Evolutionary conservation across 1,140 invertebrate species (phyloP).

Genomic region (Tetragnatha versicolor): DNA sequence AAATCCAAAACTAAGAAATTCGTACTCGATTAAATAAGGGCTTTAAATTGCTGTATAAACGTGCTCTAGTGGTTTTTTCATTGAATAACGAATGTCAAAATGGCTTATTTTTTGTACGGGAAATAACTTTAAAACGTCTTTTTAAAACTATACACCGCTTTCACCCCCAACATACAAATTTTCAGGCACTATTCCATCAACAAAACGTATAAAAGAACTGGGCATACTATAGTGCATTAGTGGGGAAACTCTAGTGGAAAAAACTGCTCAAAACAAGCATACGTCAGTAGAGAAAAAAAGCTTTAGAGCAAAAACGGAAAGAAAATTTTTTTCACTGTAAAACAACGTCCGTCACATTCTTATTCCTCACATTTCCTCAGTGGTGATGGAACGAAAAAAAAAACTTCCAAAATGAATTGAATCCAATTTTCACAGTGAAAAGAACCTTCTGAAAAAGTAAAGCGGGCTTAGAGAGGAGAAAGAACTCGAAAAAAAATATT

Average conservation of each 20-base stretch:
- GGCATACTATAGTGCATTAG: conserved; percentile 3
- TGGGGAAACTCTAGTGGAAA: neutral
- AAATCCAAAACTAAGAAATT: no score
- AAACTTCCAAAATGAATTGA: conserved; percentile 47
- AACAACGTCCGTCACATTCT: conserved; percentile 51
- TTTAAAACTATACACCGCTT: no score
- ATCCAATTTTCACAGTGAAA: conserved; percentile 47
- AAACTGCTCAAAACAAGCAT: neutral
- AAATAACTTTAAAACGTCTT: no score
- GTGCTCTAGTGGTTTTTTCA: no score
- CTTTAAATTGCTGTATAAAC: no score
- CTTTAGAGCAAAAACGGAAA: neutral
- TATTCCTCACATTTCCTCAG: conserved; percentile 28
- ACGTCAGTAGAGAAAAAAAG: neutral
- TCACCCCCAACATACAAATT: no score
- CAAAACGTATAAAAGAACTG: no score
- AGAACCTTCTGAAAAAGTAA: conserved; percentile 44
- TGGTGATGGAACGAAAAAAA: conserved; percentile 19
- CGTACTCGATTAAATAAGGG: no score
- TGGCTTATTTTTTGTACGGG: no score
- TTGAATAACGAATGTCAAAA: no score
- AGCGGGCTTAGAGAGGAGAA: conserved; percentile 9
- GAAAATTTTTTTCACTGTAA: conserved; percentile 8
- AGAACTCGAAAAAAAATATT: conserved; percentile 47
- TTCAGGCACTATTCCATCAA: no score